Base-by-base conservation (phyloP, 1,140 invertebrate species). In the Drosophila funebris region DNA sequence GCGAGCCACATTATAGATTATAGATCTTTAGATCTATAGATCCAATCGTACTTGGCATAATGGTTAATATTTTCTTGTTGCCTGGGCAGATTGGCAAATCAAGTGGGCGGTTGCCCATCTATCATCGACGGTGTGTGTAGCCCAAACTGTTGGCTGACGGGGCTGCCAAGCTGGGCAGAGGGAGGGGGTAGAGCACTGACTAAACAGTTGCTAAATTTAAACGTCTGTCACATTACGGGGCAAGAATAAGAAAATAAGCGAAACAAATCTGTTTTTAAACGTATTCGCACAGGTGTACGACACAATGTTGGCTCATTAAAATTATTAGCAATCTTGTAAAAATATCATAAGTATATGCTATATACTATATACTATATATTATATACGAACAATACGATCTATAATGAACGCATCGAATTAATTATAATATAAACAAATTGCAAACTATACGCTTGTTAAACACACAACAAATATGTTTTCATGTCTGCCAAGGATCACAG, bases 241-340 rank as follows among this genome's bases (percentile, higher is more conserved):
- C 46, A 80, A 71, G 73, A 63, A 62, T 29, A 63, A 20, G 66
- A 18, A 24, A 76, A 76, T 69, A 70, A 33, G 66, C 52, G 16
- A 84, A 85, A 87, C 46, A 87, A 88, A 87, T 87, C 82, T 82
- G 71, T 87, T 88, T 88, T 85, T 87, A 87, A 87, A 87, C 82
- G 83, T 63, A 88, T 87, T 82, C 63, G 61, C 82, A 87, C 82
- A 87, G 82, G 82, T 87, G 82, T 88, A 87, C 31, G 71, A 73
- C 78, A 78, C 62, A 78, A 82, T 58, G 74, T 88, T 88, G 82
- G 71, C 82, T 87, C 83, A 87, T 87, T 87, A 88, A 87, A 87
- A 88, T 87, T 72, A 82, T 87, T 85, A 85, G 82, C 81, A 69
- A 77, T 60, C 67, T 64, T 66, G 68, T 60, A 48, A 53, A 46